Percentiles rank a stretch among this genome's conserved stretches.
These are phyloP conservation scores for Myotis davidii DNA, from an alignment of 2,113 vertebrate species.

Conservation along the genomic window DNA sequence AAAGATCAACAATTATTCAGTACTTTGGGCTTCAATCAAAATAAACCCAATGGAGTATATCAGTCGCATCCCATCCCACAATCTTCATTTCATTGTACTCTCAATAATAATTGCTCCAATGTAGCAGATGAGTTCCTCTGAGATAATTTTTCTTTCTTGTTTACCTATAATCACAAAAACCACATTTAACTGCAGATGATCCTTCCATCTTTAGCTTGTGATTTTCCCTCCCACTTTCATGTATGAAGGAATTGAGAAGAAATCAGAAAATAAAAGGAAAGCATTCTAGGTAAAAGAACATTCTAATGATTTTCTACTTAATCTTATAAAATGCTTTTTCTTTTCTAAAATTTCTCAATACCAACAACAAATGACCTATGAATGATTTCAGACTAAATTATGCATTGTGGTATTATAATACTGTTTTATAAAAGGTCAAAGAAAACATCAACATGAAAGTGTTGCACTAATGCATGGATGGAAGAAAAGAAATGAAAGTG, in stretches of 20 bases:
- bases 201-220: constrained; percentile 20
- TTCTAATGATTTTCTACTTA: constrained; percentile 76
- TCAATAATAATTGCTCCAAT: background rate
- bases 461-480: no score
- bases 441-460: background rate
- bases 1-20: constrained; percentile 34
- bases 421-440: constrained; percentile 29
- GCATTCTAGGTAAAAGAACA: constrained; percentile 40
- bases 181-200: constrained; percentile 15
- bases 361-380: background rate
- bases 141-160: constrained; percentile 45
- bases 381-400: constrained; percentile 21
- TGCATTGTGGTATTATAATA: background rate
- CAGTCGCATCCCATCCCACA: background rate
- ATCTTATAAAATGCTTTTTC: constrained; percentile 57
- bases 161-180: constrained; percentile 43
- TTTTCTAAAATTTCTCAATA: background rate
- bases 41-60: background rate
- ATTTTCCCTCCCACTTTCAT: background rate
- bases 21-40: constrained; percentile 47
- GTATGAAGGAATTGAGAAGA: constrained; percentile 48
- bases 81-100: background rate
- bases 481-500: no score
- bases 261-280: constrained; percentile 75
- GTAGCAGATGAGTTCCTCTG: background rate